phyloP scores from a whole-genome alignment of 2,888 invertebrate species.

The Ditula angustiorana region DNA sequence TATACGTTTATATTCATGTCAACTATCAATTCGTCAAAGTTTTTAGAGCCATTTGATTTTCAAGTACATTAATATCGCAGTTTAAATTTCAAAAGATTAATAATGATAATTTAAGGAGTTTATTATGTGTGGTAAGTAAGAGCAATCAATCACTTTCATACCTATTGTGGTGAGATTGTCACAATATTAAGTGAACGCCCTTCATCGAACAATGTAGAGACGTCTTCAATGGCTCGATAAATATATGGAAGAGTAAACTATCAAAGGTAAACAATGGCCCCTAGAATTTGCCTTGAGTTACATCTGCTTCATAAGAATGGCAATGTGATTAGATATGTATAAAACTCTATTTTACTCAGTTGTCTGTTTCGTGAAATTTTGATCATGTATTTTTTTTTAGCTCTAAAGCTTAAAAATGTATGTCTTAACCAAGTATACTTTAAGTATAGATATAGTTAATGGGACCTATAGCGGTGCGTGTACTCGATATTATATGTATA shows the following conservation, averaged over 20 bases:
- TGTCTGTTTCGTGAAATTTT: too few species aligned
- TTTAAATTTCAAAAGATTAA: neutral
- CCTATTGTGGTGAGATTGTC: conserved; percentile 17
- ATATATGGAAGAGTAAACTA: neutral
- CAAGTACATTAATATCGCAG: neutral
- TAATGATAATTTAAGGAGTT: neutral
- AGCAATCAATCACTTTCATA: conserved; percentile 29
- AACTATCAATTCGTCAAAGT: neutral
- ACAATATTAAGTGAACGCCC: conserved; percentile 21
- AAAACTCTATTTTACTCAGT: too few species aligned
- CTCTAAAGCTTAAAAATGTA: too few species aligned
- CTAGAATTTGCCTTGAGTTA: neutral
- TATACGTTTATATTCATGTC: too few species aligned
- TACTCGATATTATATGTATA: too few species aligned
- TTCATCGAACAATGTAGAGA: conserved; percentile 16
- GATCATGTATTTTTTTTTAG: too few species aligned
- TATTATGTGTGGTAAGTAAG: neutral
- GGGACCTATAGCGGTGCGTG: too few species aligned
- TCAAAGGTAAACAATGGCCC: conserved; percentile 8
- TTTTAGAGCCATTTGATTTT: too few species aligned
- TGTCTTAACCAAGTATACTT: too few species aligned
- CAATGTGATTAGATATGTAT: neutral
- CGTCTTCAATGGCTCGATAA: conserved; percentile 24
- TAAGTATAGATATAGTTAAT: too few species aligned
- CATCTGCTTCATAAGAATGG: conserved; percentile 13